Percentiles rank a stretch among this genome's conserved stretches.
Evolutionary conservation across 2,888 invertebrate species (phyloP).

Genomic region (Chymomyza caudatula): DNA sequence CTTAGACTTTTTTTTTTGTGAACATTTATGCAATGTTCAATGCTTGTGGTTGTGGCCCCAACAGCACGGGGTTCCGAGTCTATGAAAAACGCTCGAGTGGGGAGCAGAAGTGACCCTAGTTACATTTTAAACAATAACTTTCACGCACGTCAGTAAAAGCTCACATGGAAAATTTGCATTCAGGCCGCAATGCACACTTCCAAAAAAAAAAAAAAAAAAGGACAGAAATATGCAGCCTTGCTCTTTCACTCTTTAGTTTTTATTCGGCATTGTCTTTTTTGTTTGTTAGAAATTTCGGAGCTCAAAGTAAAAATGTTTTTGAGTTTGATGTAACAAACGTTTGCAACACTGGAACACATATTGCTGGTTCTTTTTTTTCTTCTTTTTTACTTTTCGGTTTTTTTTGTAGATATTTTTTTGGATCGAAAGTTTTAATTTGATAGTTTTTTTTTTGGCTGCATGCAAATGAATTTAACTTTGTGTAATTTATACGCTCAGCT

Average conservation of each 20-base stretch:
- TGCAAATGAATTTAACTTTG: too few relatives aligned
- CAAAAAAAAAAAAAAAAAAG: slow-evolving; percentile 9
- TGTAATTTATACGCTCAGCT: too few relatives aligned
- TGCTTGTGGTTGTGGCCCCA: slow-evolving; percentile 23
- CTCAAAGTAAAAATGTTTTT: slow-evolving; percentile 63
- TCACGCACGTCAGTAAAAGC: slow-evolving; percentile 66
- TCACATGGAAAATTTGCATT: slow-evolving; percentile 62
- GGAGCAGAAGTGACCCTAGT: not conserved
- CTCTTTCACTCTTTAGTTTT: too few relatives aligned
- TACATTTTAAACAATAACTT: slow-evolving; percentile 69
- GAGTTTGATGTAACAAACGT: slow-evolving; percentile 54
- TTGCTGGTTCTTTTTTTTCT: slow-evolving; percentile 17
- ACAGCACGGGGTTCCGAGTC: not conserved
- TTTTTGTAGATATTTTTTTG: too few relatives aligned
- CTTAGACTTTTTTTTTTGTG: not conserved
- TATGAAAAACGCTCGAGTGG: not conserved
- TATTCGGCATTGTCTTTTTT: not conserved
- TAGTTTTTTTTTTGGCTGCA: too few relatives aligned
- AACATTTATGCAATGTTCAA: slow-evolving; percentile 7
- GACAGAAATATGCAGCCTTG: slow-evolving; percentile 14
- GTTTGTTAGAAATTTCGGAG: slow-evolving; percentile 27
- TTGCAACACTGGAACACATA: slow-evolving; percentile 20
- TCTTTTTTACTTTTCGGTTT: too few relatives aligned
- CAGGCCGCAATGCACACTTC: too few relatives aligned
- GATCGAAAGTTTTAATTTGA: too few relatives aligned